Percentiles rank a stretch among this genome's conserved stretches.
Conservation (phyloP, 2,888 invertebrate genomes). For the Leptopilina drosophilae region DNA sequence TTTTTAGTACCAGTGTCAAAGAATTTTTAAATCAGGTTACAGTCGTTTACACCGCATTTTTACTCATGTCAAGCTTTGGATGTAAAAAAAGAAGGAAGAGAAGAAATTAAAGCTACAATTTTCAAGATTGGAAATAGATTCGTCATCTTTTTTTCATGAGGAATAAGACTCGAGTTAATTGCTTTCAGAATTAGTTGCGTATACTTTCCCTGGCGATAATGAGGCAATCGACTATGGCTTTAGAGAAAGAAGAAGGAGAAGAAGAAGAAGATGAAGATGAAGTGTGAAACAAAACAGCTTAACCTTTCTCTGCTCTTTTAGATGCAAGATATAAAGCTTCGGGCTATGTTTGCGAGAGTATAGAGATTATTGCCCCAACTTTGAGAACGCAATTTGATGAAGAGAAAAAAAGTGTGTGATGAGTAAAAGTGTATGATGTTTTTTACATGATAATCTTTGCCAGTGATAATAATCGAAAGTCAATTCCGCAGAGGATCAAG, state of each 20-base stretch:
- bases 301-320: constrained; percentile 32
- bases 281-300: constrained; percentile 34
- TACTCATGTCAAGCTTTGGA: too few species aligned
- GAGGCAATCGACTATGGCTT: constrained; percentile 23
- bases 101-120: too few species aligned
- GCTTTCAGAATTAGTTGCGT: constrained; percentile 47
- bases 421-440: too few species aligned
- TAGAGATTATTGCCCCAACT: not conserved
- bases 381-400: not conserved
- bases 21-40: too few species aligned
- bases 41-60: too few species aligned
- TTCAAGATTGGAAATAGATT: constrained; percentile 20
- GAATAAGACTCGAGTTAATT: constrained; percentile 40
- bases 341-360: not conserved
- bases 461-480: too few species aligned
- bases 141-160: constrained; percentile 27
- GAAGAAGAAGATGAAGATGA: constrained; percentile 18
- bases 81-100: too few species aligned
- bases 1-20: too few species aligned
- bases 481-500: too few species aligned
- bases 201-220: constrained; percentile 40
- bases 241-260: not conserved
- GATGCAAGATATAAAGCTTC: not conserved
- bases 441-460: too few species aligned
- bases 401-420: too few species aligned